Percentiles rank a stretch among this genome's conserved stretches.
Evolutionary conservation across 2,797 vertebrate species (phyloP).

Genomic region (Cyclura pinguis): DNA sequence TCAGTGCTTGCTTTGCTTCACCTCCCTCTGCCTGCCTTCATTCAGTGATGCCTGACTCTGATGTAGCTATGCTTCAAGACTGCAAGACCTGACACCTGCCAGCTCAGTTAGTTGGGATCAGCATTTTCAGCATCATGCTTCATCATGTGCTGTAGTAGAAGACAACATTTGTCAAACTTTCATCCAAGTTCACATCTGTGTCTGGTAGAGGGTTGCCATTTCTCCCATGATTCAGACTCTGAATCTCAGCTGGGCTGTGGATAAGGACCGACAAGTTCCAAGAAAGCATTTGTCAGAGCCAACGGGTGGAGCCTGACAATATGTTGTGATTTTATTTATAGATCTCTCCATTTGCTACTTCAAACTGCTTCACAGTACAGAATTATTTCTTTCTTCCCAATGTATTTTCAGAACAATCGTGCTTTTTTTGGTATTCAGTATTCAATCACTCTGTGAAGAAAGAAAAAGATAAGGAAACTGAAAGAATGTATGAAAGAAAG

Average conservation of each 20-base stretch:
- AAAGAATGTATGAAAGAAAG: not conserved
- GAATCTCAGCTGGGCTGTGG: too few relatives aligned
- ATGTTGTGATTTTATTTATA: not conserved
- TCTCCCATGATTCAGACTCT: not conserved
- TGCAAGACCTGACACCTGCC: conserved; percentile 6
- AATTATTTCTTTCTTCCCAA: not conserved
- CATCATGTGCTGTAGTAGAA: not conserved
- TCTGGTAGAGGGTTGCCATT: not conserved
- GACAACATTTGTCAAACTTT: not conserved
- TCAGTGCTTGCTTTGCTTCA: not conserved
- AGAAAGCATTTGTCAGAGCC: not conserved
- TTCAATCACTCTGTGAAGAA: not conserved
- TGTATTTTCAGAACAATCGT: not conserved
- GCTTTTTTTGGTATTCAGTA: not conserved
- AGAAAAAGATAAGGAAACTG: not conserved
- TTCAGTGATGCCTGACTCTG: not conserved
- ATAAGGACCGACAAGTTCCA: too few relatives aligned
- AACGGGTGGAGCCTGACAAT: not conserved
- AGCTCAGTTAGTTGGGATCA: not conserved
- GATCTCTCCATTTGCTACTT: not conserved
- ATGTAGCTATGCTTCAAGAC: not conserved
- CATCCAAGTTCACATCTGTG: not conserved
- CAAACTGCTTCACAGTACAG: not conserved
- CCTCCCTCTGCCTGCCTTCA: not conserved
- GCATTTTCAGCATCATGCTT: conserved; percentile 1